A percentile compares a stretch with the other conserved stretches of the same genome.
Conservation (phyloP, 2,888 invertebrate genomes). For the Chalcosyrphus nemorum region DNA sequence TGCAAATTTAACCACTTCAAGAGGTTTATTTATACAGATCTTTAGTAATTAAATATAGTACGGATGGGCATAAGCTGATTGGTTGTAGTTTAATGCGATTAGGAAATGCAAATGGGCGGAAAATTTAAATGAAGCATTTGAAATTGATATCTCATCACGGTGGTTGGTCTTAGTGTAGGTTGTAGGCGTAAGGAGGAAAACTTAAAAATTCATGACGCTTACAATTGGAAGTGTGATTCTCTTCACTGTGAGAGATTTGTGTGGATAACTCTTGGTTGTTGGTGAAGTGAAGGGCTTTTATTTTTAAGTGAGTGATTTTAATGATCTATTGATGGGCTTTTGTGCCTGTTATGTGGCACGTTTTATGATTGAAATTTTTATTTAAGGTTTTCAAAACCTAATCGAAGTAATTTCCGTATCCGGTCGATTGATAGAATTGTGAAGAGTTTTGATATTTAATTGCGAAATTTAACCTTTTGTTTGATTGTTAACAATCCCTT, state of each 20-base stretch:
- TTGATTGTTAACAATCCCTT: background rate
- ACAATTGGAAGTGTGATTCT: background rate
- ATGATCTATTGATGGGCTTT: background rate
- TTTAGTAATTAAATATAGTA: background rate
- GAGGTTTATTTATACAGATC: background rate
- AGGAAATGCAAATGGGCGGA: background rate
- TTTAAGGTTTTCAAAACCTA: background rate
- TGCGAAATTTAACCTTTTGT: background rate
- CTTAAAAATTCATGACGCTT: background rate
- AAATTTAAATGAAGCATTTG: background rate
- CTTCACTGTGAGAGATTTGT: background rate
- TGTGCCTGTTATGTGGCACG: background rate
- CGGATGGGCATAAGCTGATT: background rate
- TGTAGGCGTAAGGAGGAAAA: background rate
- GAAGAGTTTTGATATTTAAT: background rate
- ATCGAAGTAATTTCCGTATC: background rate
- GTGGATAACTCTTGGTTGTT: background rate
- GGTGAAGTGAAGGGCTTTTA: background rate
- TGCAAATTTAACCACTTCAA: background rate
- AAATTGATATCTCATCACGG: background rate
- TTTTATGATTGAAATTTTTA: background rate
- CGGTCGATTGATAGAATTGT: background rate
- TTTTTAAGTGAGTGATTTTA: background rate
- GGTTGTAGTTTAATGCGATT: background rate
- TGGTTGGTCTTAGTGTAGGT: background rate